Percentiles rank a stretch among this genome's conserved stretches.
These are phyloP conservation scores for Dinocampus coccinellae DNA, from an alignment of 2,888 invertebrate species.

Conservation along the genomic window DNA sequence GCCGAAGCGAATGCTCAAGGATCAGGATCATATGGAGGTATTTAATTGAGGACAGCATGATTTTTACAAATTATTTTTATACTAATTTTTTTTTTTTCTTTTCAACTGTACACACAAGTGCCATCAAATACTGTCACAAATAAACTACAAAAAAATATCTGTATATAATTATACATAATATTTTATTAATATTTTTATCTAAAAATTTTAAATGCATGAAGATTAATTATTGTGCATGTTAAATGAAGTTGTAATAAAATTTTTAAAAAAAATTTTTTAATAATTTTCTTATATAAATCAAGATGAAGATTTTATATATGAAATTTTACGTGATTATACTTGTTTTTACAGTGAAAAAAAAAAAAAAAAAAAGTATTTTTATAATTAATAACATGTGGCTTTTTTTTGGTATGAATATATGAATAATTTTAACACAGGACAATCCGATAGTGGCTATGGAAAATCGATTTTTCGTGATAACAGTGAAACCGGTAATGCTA, in stretches of 20 bases:
- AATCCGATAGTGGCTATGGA: background rate
- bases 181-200: too few relatives aligned
- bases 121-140: background rate
- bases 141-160: background rate
- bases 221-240: too few relatives aligned
- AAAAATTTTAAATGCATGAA: too few relatives aligned
- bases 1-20: constrained; percentile 35
- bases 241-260: too few relatives aligned
- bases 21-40: constrained; percentile 34
- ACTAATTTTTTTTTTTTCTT: background rate
- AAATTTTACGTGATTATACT: background rate
- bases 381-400: background rate
- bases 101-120: background rate
- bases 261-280: background rate
- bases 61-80: background rate
- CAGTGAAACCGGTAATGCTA: constrained; percentile 29
- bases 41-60: background rate
- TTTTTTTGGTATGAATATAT: background rate
- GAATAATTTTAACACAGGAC: background rate
- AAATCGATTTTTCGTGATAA: background rate
- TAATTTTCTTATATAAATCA: background rate
- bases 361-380: background rate
- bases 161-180: too few relatives aligned
- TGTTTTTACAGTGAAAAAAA: background rate
- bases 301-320: background rate